A percentile compares a stretch with the other conserved stretches of the same genome.
These are phyloP conservation scores for Alentia gelatinosa DNA, from an alignment of 2,888 invertebrate genomes.

Conservation along the genomic window DNA sequence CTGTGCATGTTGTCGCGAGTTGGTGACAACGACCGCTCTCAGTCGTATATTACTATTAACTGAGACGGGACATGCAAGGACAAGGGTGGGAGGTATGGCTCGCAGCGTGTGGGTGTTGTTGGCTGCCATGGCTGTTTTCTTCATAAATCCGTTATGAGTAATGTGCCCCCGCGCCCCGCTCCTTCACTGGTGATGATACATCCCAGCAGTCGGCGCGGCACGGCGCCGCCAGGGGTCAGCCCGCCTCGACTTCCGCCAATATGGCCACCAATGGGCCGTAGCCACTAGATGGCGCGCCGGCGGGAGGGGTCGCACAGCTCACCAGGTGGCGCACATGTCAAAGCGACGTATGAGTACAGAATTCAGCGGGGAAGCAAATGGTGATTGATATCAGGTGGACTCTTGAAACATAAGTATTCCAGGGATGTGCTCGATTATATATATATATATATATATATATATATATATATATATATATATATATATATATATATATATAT, in stretches of 20 bases:
- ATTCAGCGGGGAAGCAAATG: background rate
- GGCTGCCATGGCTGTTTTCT: background rate
- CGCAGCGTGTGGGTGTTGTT: background rate
- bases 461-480: too few species aligned
- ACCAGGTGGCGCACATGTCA: slow-evolving; percentile 11
- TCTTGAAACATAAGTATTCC: too few species aligned
- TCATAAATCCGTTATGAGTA: slow-evolving; percentile 38
- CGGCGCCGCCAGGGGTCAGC: background rate
- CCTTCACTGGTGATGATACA: slow-evolving; percentile 10
- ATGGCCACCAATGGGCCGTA: slow-evolving; percentile 47
- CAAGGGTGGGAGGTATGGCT: background rate
- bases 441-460: too few species aligned
- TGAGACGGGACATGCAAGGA: background rate
- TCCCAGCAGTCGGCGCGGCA: slow-evolving; percentile 1
- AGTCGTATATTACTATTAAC: background rate
- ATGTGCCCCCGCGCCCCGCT: background rate
- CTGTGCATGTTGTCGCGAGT: too few species aligned
- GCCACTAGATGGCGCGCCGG: slow-evolving; percentile 17
- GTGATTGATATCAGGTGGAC: background rate
- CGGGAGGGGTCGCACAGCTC: background rate
- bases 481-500: too few species aligned
- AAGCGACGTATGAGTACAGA: background rate
- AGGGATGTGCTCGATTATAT: too few species aligned
- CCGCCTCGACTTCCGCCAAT: slow-evolving; percentile 21
- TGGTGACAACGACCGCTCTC: background rate